Evolutionary conservation across 2,797 vertebrate genomes (phyloP).

Genomic region (Phoeniculus purpureus): DNA sequence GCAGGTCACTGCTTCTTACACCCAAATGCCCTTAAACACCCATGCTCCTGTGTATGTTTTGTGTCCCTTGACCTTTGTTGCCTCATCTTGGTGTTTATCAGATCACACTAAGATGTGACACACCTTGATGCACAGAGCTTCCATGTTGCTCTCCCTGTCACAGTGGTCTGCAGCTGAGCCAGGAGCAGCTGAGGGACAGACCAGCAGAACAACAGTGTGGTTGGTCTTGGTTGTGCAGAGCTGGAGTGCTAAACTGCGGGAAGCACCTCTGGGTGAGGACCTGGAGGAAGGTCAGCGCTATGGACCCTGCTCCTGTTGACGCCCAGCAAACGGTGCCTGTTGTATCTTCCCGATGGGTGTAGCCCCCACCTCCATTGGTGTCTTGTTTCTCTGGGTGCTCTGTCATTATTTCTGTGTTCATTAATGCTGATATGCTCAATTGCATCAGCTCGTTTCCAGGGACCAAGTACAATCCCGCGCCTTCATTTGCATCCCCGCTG

Average conservation of each 20-base stretch:
- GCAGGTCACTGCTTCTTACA: background rate
- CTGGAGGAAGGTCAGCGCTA: background rate
- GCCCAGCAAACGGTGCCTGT: background rate
- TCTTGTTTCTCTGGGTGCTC: constrained; percentile 39
- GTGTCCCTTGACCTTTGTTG: background rate
- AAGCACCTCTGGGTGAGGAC: background rate
- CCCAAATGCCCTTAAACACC: background rate
- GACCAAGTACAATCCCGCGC: constrained; percentile 19
- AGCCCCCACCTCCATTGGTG: background rate
- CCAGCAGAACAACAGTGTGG: background rate
- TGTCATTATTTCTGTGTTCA: constrained; percentile 27
- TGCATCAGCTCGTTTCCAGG: constrained; percentile 37
- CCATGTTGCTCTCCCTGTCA: background rate
- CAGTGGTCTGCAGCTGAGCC: background rate
- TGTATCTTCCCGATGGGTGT: background rate
- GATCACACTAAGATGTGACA: background rate
- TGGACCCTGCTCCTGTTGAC: background rate
- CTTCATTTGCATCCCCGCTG: constrained; percentile 48
- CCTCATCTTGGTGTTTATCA: background rate
- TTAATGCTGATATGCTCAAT: constrained; percentile 45
- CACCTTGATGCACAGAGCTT: background rate
- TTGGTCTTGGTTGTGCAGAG: background rate
- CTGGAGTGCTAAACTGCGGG: background rate
- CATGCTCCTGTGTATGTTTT: background rate
- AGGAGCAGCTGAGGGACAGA: background rate